Percentiles rank a stretch among this genome's conserved stretches.
Conservation (phyloP, 2,888 invertebrate genomes). For the Heliconius ethilla region DNA sequence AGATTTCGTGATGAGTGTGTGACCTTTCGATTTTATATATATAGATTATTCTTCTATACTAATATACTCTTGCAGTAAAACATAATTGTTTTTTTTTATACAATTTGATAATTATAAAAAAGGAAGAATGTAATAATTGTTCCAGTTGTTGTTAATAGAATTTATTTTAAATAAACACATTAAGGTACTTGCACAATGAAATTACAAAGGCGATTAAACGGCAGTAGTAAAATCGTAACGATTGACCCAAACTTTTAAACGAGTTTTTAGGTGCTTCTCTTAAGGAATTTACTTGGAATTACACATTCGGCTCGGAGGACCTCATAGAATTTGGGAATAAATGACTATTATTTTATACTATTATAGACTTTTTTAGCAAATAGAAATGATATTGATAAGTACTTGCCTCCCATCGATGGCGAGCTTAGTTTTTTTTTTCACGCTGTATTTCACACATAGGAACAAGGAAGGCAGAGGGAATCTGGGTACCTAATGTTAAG, state of each 20-base stretch:
- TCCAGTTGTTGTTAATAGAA: neutral
- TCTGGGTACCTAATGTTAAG: no score
- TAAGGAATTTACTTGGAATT: neutral
- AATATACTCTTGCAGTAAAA: neutral
- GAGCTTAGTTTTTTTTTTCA: no score
- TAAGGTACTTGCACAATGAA: slow-evolving; percentile 8
- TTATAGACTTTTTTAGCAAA: no score
- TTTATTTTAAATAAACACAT: slow-evolving; percentile 11
- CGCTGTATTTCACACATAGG: no score
- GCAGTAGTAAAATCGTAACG: slow-evolving; percentile 8
- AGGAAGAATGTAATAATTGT: neutral
- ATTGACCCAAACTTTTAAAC: neutral
- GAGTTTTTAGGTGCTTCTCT: neutral
- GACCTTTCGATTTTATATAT: no score
- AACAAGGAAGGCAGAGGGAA: no score
- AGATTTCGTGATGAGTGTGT: no score
- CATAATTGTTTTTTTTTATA: neutral
- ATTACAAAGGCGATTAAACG: slow-evolving; percentile 10
- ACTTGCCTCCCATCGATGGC: no score
- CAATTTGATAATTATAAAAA: slow-evolving; percentile 5
- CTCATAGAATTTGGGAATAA: no score
- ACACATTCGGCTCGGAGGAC: neutral
- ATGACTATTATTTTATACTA: no score
- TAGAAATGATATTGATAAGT: no score
- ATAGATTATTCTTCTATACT: neutral